Evolutionary conservation across 2,888 invertebrate genomes (phyloP).

Genomic region (Bugulina stolonifera): DNA sequence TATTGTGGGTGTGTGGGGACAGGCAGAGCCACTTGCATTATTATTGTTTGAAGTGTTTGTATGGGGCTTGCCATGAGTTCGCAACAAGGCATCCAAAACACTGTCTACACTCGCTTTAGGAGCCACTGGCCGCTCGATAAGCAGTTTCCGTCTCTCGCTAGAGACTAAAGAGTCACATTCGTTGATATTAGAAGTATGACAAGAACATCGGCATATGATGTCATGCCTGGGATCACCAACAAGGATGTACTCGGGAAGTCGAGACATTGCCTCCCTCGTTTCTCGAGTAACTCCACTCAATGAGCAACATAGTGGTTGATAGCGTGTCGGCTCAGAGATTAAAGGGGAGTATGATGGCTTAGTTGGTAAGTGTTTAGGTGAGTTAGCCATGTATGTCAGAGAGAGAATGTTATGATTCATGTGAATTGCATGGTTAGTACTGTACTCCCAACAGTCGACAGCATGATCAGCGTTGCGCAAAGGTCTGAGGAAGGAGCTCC

Average conservation of each 20-base stretch:
- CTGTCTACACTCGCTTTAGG: background rate
- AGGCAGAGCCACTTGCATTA: background rate
- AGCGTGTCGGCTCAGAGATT: background rate
- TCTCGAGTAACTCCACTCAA: constrained; percentile 3
- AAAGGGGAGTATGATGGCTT: background rate
- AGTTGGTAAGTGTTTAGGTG: background rate
- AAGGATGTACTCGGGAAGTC: constrained; percentile 12
- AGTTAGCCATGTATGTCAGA: background rate
- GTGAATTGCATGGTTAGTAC: background rate
- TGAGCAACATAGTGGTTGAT: constrained; percentile 7
- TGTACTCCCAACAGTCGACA: constrained; percentile 15
- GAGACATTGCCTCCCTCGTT: constrained; percentile 8
- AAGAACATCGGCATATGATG: constrained; percentile 5
- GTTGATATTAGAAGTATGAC: constrained; percentile 17
- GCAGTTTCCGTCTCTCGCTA: background rate
- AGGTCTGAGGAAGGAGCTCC: background rate
- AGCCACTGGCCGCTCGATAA: background rate
- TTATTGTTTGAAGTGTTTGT: background rate
- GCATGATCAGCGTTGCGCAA: constrained; percentile 2
- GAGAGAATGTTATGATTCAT: constrained; percentile 1
- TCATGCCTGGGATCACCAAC: constrained; percentile 4
- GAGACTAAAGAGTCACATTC: background rate
- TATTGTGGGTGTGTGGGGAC: too few species aligned
- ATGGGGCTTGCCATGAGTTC: too few species aligned
- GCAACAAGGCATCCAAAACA: too few species aligned